Evolutionary conservation across 2,888 invertebrate species (phyloP).

Genomic region (Pomacea canaliculata): DNA sequence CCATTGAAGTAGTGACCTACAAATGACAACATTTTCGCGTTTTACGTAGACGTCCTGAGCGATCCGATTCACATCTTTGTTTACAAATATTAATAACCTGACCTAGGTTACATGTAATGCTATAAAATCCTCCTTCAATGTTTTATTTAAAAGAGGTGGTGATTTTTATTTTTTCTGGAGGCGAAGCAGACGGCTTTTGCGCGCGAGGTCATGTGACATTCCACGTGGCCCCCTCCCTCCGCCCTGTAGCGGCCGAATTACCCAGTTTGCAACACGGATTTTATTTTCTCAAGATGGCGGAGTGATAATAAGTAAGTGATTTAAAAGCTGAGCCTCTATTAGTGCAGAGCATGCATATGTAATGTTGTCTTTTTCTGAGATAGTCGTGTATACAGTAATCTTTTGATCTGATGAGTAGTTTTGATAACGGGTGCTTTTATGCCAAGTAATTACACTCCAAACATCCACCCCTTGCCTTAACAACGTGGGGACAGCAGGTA

Average conservation of each 20-base stretch:
- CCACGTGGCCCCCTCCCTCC: constrained; percentile 34
- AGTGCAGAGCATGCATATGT: neutral
- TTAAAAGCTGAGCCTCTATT: constrained; percentile 17
- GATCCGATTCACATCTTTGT: no score
- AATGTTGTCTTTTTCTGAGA: constrained; percentile 9
- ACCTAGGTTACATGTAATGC: no score
- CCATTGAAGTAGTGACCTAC: no score
- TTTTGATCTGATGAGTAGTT: constrained; percentile 5
- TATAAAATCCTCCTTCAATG: no score
- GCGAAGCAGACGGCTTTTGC: neutral
- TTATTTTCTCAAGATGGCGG: constrained; percentile 59
- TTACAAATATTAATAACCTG: no score
- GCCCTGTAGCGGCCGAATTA: constrained; percentile 31
- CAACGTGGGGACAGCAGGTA: constrained; percentile 10
- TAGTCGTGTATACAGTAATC: constrained; percentile 5
- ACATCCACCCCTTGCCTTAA: constrained; percentile 7
- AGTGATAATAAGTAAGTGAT: constrained; percentile 52
- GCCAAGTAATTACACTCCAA: constrained; percentile 14
- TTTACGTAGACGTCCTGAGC: no score
- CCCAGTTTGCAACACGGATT: constrained; percentile 40
- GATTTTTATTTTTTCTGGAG: neutral
- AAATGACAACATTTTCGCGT: no score
- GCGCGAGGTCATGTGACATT: constrained; percentile 39
- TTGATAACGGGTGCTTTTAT: constrained; percentile 9
- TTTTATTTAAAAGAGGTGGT: no score